Base-by-base conservation (phyloP, 2,888 invertebrate genomes). In the Trissonchulus sp. region DNA sequence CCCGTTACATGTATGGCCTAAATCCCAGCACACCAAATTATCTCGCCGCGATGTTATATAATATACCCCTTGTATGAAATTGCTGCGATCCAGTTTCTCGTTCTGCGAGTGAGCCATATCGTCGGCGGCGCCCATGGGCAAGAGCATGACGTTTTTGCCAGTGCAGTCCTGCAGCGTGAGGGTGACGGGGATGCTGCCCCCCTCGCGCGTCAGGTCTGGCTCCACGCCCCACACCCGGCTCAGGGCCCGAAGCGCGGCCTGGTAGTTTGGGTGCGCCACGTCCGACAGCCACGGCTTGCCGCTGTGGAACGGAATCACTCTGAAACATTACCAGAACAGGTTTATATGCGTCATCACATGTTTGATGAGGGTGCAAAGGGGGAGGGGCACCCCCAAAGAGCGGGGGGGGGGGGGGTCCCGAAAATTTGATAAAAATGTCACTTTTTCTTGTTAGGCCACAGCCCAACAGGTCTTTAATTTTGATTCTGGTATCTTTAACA, bases 151-250 rank as follows among this genome's bases (percentile, higher is more conserved):
- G 87, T 94, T 97, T 84, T 93, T 93, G 0, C 92, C 80, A 36
- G 82, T 83, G 30, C 82, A 76, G 37, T 83, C 80, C 83, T 87
- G 85, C 84, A 99, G 90, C 65, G 94, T 94, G 79, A 98, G 88
- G 72, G 98, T 96, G 77, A 98, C 93, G 1, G 98, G 98, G 86
- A 99, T 98, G 68, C 94, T 94, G 30, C 98, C 98, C 75, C 98
- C 99, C 86, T 99, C 98, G 74, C 98, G 90, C 0, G 93, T 95
- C 88, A 95, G 89, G 87, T 97, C 96, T 0, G 98, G 97, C 68
- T 93, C 93, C 1, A 91, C 90, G 81, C 91, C 91, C 85, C 93
- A n/a, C n/a, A n/a, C n/a, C n/a, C n/a, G n/a, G n/a, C n/a, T n/a
- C n/a, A n/a, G 85, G n/a, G 88, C 88, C 62, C 83, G 83, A 72